A percentile compares a stretch with the other conserved stretches of the same genome.
Evolutionary conservation across 2,888 invertebrate genomes (phyloP).

Genomic region (Pseudococcus viburni): DNA sequence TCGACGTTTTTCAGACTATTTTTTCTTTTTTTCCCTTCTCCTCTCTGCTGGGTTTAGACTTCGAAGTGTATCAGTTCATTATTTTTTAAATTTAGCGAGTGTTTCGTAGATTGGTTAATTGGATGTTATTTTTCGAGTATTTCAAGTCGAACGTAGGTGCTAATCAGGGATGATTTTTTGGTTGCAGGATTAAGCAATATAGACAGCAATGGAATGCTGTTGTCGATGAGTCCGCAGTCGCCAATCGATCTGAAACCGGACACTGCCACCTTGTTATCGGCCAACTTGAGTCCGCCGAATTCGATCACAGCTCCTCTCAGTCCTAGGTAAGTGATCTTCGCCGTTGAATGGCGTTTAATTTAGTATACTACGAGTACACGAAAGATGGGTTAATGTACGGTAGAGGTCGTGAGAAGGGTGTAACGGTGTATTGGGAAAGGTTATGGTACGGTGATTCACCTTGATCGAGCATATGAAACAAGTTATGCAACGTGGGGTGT

Average conservation of each 20-base stretch:
- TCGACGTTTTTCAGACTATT: too few relatives aligned
- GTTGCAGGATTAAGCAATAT: slow-evolving; percentile 78
- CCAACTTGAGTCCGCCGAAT: slow-evolving; percentile 77
- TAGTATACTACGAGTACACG: too few relatives aligned
- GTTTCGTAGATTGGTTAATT: too few relatives aligned
- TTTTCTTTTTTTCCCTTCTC: too few relatives aligned
- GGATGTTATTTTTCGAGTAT: too few relatives aligned
- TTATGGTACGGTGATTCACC: slow-evolving; percentile 3
- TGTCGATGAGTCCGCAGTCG: slow-evolving; percentile 84
- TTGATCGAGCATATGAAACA: neutral
- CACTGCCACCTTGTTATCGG: slow-evolving; percentile 80
- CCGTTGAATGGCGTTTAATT: too few relatives aligned
- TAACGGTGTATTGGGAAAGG: slow-evolving; percentile 5
- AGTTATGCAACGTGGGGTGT: slow-evolving; percentile 14
- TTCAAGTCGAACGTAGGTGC: neutral
- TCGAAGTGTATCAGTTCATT: too few relatives aligned
- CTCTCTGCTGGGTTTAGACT: too few relatives aligned
- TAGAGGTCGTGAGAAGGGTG: slow-evolving; percentile 7
- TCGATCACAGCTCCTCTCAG: slow-evolving; percentile 72
- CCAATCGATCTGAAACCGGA: slow-evolving; percentile 93
- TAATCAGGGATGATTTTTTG: slow-evolving; percentile 62
- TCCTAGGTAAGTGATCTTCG: slow-evolving; percentile 73
- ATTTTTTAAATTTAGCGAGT: too few relatives aligned
- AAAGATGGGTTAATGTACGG: neutral
- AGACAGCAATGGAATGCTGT: slow-evolving; percentile 78